A percentile compares a stretch with the other conserved stretches of the same genome.
phyloP scores from a whole-genome alignment of 2,113 vertebrate species.

The Strigops habroptila region DNA sequence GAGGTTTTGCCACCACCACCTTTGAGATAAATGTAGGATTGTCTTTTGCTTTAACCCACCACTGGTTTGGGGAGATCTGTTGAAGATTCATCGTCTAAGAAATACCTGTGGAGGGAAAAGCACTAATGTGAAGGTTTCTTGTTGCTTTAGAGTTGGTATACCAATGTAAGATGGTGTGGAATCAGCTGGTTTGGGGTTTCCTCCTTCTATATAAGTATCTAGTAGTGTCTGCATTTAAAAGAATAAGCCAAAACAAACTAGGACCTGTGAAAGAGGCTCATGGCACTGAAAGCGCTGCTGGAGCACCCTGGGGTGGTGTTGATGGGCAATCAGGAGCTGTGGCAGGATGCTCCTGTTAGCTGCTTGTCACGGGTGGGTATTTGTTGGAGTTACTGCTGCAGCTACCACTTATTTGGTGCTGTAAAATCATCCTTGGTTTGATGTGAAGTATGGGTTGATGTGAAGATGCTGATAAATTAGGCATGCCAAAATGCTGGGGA shows the following conservation, averaged over 20 bases:
- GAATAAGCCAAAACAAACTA: neutral
- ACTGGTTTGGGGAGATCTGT: neutral
- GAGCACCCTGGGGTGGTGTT: neutral
- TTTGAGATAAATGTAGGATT: neutral
- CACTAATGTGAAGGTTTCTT: neutral
- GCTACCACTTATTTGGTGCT: neutral
- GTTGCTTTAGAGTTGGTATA: neutral
- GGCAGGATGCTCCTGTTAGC: neutral
- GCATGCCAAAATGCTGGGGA: neutral
- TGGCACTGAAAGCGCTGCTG: neutral
- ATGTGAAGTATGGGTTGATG: too few relatives aligned
- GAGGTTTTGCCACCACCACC: neutral
- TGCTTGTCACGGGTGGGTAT: accelerated
- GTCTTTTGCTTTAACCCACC: neutral
- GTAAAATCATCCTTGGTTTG: neutral
- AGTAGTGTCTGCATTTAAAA: neutral
- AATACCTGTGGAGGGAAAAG: neutral
- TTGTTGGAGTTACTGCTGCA: neutral
- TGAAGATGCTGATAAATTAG: neutral
- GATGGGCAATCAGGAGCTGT: neutral
- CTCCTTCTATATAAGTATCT: neutral
- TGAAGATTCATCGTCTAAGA: neutral
- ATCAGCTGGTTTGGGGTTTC: neutral
- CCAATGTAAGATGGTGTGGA: neutral
- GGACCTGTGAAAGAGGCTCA: neutral